These are phyloP conservation scores for Peucedramus taeniatus DNA, from an alignment of 2,113 vertebrate species.

Conservation along the genomic window DNA sequence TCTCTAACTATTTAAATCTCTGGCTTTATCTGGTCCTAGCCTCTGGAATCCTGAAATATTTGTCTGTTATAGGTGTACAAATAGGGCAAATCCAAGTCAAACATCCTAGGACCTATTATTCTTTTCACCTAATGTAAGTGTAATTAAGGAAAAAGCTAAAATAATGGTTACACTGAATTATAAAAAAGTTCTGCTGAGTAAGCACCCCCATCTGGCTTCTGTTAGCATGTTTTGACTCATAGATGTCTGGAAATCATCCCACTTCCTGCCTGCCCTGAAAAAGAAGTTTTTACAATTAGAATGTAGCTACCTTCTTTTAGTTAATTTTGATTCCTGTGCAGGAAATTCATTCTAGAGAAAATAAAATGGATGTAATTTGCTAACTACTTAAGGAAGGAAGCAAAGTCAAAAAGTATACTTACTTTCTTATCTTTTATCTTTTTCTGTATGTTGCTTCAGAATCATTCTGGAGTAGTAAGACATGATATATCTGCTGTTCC, in stretches of 20 bases:
- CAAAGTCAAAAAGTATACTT: neutral
- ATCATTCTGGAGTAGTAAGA: neutral
- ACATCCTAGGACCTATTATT: neutral
- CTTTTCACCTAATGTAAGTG: neutral
- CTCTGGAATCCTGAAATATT: neutral
- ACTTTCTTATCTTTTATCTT: neutral
- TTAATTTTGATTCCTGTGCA: neutral
- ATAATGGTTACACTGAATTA: neutral
- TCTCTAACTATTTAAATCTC: neutral
- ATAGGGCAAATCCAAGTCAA: neutral
- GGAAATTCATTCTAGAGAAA: neutral
- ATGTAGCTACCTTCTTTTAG: neutral
- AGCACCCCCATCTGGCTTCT: neutral
- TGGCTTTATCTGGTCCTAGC: neutral
- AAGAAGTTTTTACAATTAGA: neutral
- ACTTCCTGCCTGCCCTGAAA: neutral
- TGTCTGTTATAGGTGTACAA: neutral
- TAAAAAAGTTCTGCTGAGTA: neutral
- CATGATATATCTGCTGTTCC: neutral
- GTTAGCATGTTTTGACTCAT: conserved; percentile 5
- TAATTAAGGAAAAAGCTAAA: neutral
- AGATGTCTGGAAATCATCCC: neutral
- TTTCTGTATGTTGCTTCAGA: neutral
- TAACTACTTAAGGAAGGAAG: neutral
- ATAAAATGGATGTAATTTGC: neutral